A percentile compares a stretch with the other conserved stretches of the same genome.
Conservation (phyloP, 2,797 vertebrate genomes). For the Micromesistius poutassou region DNA sequence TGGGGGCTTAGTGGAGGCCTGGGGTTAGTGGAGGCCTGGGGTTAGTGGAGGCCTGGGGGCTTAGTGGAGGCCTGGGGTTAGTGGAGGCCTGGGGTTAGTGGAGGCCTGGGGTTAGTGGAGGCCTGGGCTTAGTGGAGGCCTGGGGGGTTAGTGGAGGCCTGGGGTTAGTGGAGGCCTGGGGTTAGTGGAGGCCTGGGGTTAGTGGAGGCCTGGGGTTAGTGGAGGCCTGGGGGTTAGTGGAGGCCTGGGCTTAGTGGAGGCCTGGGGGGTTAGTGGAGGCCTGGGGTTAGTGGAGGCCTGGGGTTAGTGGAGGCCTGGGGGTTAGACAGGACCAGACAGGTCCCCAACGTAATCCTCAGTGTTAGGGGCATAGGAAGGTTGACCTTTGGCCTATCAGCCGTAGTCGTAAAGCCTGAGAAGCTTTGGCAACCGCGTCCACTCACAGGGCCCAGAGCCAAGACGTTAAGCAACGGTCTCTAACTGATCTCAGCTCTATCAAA, state of each 20-base stretch:
- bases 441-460: background rate
- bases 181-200: too few species aligned
- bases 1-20: background rate
- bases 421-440: background rate
- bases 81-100: background rate
- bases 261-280: background rate
- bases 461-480: conserved; percentile 1
- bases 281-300: background rate
- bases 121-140: background rate
- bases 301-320: background rate
- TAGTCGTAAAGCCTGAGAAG: background rate
- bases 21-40: background rate
- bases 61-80: background rate
- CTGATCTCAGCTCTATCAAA: background rate
- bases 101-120: background rate
- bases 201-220: too few species aligned
- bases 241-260: too few species aligned
- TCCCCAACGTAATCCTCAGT: too few species aligned
- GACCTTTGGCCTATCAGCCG: background rate
- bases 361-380: too few species aligned
- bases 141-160: background rate
- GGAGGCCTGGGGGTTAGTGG: too few species aligned
- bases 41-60: background rate
- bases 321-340: background rate
- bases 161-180: too few species aligned